Conservation (phyloP, 2,113 vertebrate species). For the Porphyrio hochstetteri region DNA sequence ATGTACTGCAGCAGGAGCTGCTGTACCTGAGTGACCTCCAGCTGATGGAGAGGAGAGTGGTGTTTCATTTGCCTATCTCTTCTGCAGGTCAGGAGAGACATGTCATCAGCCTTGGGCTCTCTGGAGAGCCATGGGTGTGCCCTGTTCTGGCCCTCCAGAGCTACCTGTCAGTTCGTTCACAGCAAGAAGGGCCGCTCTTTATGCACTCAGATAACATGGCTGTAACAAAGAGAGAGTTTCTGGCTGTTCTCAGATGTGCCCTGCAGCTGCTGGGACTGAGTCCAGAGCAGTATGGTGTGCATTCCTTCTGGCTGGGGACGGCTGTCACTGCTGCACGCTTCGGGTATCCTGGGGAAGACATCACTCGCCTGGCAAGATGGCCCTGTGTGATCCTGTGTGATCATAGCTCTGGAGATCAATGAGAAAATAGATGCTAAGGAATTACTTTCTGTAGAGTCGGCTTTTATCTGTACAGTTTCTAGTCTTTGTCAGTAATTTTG, state of each 20-base stretch:
- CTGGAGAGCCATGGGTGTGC: slow-evolving; percentile 13
- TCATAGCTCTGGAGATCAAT: not conserved
- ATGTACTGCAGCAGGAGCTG: slow-evolving; percentile 2
- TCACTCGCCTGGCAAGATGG: slow-evolving; percentile 34
- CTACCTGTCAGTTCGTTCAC: not conserved
- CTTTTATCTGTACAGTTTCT: not conserved
- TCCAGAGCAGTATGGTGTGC: not conserved
- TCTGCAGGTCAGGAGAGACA: not conserved
- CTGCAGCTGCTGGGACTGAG: slow-evolving; percentile 4
- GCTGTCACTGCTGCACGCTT: not conserved
- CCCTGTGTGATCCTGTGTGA: not conserved
- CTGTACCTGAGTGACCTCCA: slow-evolving; percentile 17
- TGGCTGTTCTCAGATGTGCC: not conserved
- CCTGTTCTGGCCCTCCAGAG: not conserved
- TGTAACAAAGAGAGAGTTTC: not conserved
- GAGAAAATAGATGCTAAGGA: not conserved
- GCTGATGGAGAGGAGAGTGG: not conserved
- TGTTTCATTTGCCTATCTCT: not conserved
- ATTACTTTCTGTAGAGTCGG: not conserved
- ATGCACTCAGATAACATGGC: rapidly evolving
- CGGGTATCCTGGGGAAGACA: rapidly evolving
- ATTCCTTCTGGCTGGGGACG: slow-evolving; percentile 53
- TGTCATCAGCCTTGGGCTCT: not conserved
- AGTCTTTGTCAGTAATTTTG: not conserved
- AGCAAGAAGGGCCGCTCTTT: not conserved